A percentile compares a stretch with the other conserved stretches of the same genome.
Evolutionary conservation across 2,797 vertebrate species (phyloP).

Genomic region (Sebastes alutus): DNA sequence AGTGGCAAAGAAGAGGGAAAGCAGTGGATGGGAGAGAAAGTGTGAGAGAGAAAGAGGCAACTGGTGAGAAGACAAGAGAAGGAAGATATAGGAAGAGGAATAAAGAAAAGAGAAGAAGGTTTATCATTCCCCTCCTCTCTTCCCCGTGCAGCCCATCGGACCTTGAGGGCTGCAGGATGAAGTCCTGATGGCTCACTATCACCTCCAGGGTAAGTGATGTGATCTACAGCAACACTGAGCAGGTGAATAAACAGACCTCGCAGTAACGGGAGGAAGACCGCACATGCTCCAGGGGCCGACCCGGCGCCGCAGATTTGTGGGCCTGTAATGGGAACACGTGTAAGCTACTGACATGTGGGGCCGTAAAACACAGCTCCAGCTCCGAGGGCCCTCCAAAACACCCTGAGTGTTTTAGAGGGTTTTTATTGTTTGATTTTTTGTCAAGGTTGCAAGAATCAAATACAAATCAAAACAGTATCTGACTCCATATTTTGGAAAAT

Average conservation of each 20-base stretch:
- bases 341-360: conserved; percentile 31
- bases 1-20: background rate
- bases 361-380: conserved; percentile 18
- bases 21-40: background rate
- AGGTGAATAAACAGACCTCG: conserved; percentile 57
- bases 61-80: background rate
- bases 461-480: background rate
- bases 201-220: conserved; percentile 15
- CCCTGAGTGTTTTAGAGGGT: background rate
- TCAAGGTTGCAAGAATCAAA: background rate
- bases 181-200: conserved; percentile 17
- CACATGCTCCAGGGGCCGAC: conserved; percentile 37
- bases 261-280: conserved; percentile 38
- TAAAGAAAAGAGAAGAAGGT: background rate
- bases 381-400: conserved; percentile 10
- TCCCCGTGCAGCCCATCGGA: background rate
- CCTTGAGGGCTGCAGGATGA: conserved; percentile 14
- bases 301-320: conserved; percentile 23
- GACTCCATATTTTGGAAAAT: background rate
- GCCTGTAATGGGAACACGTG: conserved; percentile 37
- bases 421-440: background rate
- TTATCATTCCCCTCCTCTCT: background rate
- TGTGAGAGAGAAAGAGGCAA: background rate
- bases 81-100: background rate
- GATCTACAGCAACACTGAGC: conserved; percentile 44